Evolutionary conservation across 2,797 vertebrate species (phyloP).

Genomic region (Trematomus bernacchii): DNA sequence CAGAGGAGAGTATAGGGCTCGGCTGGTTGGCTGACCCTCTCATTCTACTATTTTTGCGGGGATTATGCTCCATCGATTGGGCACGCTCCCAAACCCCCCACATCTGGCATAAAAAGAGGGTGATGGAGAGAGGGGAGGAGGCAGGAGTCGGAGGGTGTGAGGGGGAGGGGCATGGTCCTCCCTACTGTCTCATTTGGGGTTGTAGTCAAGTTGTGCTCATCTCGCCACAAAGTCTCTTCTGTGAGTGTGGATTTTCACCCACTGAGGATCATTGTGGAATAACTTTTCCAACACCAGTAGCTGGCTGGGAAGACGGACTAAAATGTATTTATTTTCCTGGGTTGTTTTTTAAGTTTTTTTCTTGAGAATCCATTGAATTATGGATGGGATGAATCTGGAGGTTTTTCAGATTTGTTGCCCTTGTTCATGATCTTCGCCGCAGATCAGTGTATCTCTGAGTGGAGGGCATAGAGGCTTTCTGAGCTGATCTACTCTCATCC

Average conservation of each 20-base stretch:
- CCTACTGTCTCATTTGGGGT: constrained; percentile 43
- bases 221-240: constrained; percentile 20
- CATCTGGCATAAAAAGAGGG: constrained; percentile 62
- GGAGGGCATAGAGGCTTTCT: constrained; percentile 24
- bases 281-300: constrained; percentile 34
- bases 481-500: constrained; percentile 54
- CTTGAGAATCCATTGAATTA: not conserved
- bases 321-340: not conserved
- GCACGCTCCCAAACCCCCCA: constrained; percentile 74
- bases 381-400: constrained; percentile 19
- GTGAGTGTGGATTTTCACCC: constrained; percentile 3
- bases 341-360: not conserved
- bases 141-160: constrained; percentile 23
- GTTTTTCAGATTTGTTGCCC: not conserved
- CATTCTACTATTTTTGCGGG: constrained; percentile 71
- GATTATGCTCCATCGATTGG: constrained; percentile 81
- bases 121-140: constrained; percentile 15
- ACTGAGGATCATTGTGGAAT: constrained; percentile 33
- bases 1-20: constrained; percentile 41
- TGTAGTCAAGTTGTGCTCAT: constrained; percentile 63
- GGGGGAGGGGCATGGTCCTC: constrained; percentile 70
- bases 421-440: not conserved
- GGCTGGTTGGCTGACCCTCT: constrained; percentile 55
- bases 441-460: constrained; percentile 2
- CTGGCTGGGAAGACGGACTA: not conserved